Conservation (phyloP, 2,888 invertebrate genomes). For the Lithophane semibrunnea region DNA sequence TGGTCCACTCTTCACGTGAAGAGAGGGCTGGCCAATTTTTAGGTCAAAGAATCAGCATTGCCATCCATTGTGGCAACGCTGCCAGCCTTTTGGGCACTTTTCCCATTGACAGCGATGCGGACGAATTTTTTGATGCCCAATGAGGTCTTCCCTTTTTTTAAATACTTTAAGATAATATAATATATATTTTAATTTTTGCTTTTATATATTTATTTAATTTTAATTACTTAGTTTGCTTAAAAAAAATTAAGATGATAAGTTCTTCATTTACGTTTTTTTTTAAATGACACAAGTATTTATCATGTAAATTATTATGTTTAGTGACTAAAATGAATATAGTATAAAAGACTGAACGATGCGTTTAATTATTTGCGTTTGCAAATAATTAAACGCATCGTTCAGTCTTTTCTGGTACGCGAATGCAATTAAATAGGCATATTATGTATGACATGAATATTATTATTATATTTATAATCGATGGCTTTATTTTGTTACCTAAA, state of each 20-base stretch:
- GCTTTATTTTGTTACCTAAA: not conserved
- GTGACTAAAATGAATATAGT: not conserved
- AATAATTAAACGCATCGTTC: not conserved
- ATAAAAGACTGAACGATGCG: no score
- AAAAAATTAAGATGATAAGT: not conserved
- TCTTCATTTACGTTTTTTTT: not conserved
- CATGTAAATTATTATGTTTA: not conserved
- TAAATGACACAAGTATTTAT: not conserved
- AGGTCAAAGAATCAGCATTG: no score
- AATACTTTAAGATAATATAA: no score
- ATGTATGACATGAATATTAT: not conserved
- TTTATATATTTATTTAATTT: no score
- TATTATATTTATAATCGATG: constrained; percentile 7
- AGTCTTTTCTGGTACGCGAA: not conserved
- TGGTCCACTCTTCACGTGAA: not conserved
- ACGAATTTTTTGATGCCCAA: not conserved
- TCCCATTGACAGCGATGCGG: not conserved
- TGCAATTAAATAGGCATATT: not conserved
- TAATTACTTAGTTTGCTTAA: no score
- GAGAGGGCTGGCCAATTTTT: not conserved
- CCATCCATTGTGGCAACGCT: not conserved
- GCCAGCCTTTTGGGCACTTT: not conserved
- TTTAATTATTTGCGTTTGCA: no score
- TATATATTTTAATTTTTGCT: no score
- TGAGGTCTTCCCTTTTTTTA: not conserved